Conservation (phyloP, 2,797 vertebrate species). For the Falco novaeseelandiae region DNA sequence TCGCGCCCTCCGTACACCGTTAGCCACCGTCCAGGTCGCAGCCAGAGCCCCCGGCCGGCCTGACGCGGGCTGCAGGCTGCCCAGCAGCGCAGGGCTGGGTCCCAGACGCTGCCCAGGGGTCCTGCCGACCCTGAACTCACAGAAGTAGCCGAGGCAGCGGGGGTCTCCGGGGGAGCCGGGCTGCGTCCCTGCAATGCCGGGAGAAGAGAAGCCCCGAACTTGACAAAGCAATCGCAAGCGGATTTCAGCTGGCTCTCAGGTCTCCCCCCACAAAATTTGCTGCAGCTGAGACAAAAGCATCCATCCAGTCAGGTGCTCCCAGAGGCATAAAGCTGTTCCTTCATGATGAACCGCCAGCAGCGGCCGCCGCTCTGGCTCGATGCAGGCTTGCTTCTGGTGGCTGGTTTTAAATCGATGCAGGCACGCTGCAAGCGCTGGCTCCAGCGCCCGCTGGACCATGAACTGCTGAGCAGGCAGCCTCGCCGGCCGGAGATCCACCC, state of each 20-base stretch:
- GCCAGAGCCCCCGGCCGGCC: constrained; percentile 39
- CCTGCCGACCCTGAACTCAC: background rate
- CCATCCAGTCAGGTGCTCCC: constrained; percentile 27
- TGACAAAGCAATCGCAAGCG: background rate
- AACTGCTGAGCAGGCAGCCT: constrained; percentile 46
- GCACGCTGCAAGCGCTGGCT: constrained; percentile 57
- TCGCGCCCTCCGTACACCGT: constrained; percentile 72
- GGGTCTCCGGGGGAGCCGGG: background rate
- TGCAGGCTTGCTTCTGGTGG: constrained; percentile 30
- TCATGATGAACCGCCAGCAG: constrained; percentile 1
- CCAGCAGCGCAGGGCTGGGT: background rate
- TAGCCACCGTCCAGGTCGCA: background rate
- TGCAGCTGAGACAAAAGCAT: background rate
- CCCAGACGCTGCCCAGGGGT: background rate
- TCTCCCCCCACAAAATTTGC: background rate
- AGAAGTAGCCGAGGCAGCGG: background rate
- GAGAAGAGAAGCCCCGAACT: constrained; percentile 22
- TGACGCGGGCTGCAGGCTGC: background rate
- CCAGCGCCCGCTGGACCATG: constrained; percentile 34
- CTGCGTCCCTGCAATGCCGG: background rate
- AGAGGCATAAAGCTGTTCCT: constrained; percentile 11
- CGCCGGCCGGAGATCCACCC: background rate
- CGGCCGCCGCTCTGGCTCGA: background rate
- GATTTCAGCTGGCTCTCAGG: background rate
- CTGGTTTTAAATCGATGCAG: constrained; percentile 50